Evolutionary conservation across 1,140 invertebrate genomes (phyloP), one percentile per base, ranked within the genome.

Genomic region (Phenacoccus solenopsis): DNA sequence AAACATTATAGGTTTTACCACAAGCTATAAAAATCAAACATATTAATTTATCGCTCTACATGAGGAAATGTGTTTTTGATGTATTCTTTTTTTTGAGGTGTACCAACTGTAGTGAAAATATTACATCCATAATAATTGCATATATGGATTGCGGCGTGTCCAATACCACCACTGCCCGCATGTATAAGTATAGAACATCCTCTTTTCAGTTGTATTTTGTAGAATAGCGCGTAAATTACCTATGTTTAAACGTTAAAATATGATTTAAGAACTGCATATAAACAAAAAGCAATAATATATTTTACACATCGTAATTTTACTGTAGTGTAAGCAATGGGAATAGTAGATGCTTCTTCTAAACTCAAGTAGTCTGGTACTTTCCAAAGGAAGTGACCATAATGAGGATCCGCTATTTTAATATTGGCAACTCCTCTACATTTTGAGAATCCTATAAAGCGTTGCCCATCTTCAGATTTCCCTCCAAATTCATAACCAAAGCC

Each of bases 351-450:
- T 76, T 98, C 86, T 78, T 94, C 90, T 69, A 98, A 80, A 20
- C 86, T 87, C 94, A 95, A 98, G 20, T 85, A 81, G 0, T 88
- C 83, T 0, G 95, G 95, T 38, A 98, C 86, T 74, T 89, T 81
- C 95, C 95, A 98, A 74, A 25, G 94, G 82, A 79, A n/a, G n/a
- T n/a, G n/a, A n/a, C 94, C 81, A 79, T 97, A 96, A n/a, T 84
- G 81, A 25, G 85, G 83, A 49, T 74, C 72, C 12, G 10, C 12
- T 25, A 24, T 22, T 16, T 24, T 80, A 94, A 89, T 13, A 89
- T 90, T 97, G 3, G 95, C 95, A 57, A 98, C 79, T 67, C 93
- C 94, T 76, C 88, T 86, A 2, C 92, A 91, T 10, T 87, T 83
- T 0, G 96, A 85, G 82, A 97, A 88, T 70, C 95, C 96, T 94